phyloP scores from a whole-genome alignment of 1,140 invertebrate genomes.

The Brevipalpus yothersi region DNA sequence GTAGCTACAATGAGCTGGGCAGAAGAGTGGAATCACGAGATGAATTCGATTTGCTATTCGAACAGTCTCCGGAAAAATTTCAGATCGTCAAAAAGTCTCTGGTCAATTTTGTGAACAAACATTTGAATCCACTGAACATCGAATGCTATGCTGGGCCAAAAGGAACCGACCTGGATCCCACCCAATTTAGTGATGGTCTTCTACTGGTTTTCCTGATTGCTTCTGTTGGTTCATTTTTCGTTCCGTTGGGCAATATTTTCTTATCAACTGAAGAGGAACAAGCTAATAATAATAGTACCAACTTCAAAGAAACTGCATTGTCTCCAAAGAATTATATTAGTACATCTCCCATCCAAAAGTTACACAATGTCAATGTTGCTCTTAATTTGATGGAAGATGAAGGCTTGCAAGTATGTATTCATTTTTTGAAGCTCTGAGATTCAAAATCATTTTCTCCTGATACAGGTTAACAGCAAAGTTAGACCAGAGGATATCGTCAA shows the following conservation, averaged over 20 bases:
- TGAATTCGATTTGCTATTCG: conserved; percentile 93
- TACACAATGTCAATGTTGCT: conserved; percentile 86
- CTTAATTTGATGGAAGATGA: conserved; percentile 97
- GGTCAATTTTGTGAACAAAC: conserved; percentile 93
- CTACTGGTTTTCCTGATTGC: conserved; percentile 85
- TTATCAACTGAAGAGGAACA: conserved; percentile 4
- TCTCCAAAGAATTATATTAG: conserved; percentile 20
- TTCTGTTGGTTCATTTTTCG: conserved; percentile 87
- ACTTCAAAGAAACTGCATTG: conserved; percentile 45
- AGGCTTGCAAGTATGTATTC: conserved; percentile 23
- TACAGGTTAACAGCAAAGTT: conserved; percentile 25
- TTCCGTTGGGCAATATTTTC: conserved; percentile 58
- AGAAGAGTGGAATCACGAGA: conserved; percentile 31
- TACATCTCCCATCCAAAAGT: conserved; percentile 35
- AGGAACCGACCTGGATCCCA: conserved; percentile 6
- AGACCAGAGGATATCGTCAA: conserved; percentile 56
- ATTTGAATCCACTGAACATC: conserved; percentile 83
- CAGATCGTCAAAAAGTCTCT: conserved; percentile 84
- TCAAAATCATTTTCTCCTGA: conserved; percentile 18
- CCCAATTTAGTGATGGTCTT: conserved; percentile 78
- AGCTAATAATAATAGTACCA: conserved; percentile 23
- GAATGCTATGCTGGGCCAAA: conserved; percentile 26
- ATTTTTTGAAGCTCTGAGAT: neutral
- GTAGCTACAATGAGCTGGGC: conserved; percentile 10
- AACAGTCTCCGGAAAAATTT: conserved; percentile 89